Evolutionary conservation across 2,113 vertebrate species (phyloP), one percentile per base, ranked within the genome.

Genomic region (Symphodus melops): DNA sequence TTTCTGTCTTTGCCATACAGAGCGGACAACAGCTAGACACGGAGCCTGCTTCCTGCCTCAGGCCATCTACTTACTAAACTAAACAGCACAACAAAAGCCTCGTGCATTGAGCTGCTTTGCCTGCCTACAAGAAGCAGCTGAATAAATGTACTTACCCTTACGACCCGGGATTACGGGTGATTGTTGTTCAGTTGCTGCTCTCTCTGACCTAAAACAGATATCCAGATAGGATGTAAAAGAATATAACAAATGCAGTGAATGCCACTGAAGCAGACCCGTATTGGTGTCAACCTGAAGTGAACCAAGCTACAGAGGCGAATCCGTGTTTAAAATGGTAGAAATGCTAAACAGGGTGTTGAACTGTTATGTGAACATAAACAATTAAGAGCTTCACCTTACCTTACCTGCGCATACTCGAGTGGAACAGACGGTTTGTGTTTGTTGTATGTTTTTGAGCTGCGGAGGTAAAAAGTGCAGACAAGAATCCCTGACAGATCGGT

Each of bases 11-110:
- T 66, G 55, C 65, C 72, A 23, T 68, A 71, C 36, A 0, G 39
- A 52, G 49, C 53, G 82, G 75, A 84, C 80, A 60, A 71, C 79
- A 77, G 72, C 83, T 59, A 86, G 77, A 83, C 81, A 86, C 81
- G 0, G 39, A 81, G 69, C 71, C 60, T 76, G 23, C 33, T 59
- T 73, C n/a, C 51, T 54, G 84, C 88, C 36, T 59, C 69, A 21
- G 81, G 88, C 63, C 42, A 69, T 78, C 23, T 21, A 46, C 84
- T 67, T 68, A 62, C 57, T n/a, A 71, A 77, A 80, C 70, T 65
- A 69, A 82, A 86, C 68, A 68, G 33, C 21, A 68, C 48, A 75
- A 73, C 60, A 80, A 75, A 77, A 83, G 53, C 25, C 56, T 11
- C 20, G 59, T 42, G 44, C 36, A 66, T 86, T 39, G 79, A 66